A percentile compares a stretch with the other conserved stretches of the same genome.
These are phyloP conservation scores for Oryzias melastigma DNA, from an alignment of 2,113 vertebrate species.

Conservation along the genomic window DNA sequence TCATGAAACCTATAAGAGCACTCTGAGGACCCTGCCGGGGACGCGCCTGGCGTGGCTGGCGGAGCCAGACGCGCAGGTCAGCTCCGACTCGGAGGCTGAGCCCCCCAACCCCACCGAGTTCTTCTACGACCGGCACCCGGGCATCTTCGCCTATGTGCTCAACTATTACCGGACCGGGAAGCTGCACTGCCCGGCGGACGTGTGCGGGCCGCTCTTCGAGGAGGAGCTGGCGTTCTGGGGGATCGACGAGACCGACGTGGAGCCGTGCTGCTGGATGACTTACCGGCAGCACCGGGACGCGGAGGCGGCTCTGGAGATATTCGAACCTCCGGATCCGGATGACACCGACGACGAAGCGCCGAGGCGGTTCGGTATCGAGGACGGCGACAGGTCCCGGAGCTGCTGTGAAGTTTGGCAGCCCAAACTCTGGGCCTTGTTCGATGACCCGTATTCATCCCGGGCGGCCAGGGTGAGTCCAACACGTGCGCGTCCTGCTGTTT, in stretches of 20 bases:
- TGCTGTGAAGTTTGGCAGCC: slow-evolving; percentile 88
- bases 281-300: slow-evolving; percentile 96
- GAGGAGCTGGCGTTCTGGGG: slow-evolving; percentile 98
- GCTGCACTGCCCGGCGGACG: slow-evolving; percentile 96
- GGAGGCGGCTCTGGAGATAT: slow-evolving; percentile 93
- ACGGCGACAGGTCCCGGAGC: slow-evolving; percentile 77
- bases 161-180: slow-evolving; percentile 98
- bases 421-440: slow-evolving; percentile 93
- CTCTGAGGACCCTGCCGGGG: slow-evolving; percentile 90
- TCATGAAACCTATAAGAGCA: slow-evolving; percentile 98
- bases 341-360: slow-evolving; percentile 77
- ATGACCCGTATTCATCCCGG: slow-evolving; percentile 94
- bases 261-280: slow-evolving; percentile 99
- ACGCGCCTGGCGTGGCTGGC: slow-evolving; percentile 94
- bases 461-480: slow-evolving; percentile 89
- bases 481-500: neutral
- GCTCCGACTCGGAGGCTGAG: slow-evolving; percentile 75
- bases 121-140: slow-evolving; percentile 96
- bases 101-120: slow-evolving; percentile 78
- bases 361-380: slow-evolving; percentile 84
- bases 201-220: slow-evolving; percentile 96
- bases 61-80: slow-evolving; percentile 83
- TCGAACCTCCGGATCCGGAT: slow-evolving; percentile 86
- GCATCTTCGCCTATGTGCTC: slow-evolving; percentile 95
- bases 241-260: slow-evolving; percentile 97